Evolutionary conservation across 2,797 vertebrate species (phyloP), one percentile per base, ranked within the genome.

Genomic region (Spondyliosoma cantharus): DNA sequence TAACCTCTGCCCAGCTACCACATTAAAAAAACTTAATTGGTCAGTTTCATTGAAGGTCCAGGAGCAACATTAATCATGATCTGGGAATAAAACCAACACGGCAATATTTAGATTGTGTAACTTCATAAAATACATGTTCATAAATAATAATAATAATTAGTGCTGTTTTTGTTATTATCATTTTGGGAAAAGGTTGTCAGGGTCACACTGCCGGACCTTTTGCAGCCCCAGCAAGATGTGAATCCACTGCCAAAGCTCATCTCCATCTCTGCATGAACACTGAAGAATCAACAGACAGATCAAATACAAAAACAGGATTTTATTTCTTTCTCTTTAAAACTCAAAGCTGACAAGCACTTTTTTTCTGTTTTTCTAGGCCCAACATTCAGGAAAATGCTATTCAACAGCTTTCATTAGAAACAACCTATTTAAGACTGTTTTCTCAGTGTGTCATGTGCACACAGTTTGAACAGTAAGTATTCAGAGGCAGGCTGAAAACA

Each of bases 321-420:
- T 49, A 60, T 70, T 78, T 53, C 2, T 61, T 73, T 32, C 14
- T 79, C 15, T 53, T 78, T 37, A 29, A 70, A 71, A 52, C 20
- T 65, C n/a, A 66, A 22, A 70, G 6, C 37, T 43, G 4, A 25
- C 20, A 16, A 12, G 43, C 25, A 27, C 2, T 17, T 7, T 13
- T 19, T 45, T 46, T 61, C 0, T 0, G 7, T 42, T 24, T 60
- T 32, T 32, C 43, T 49, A 68, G 24, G 16, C 25, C 22, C 52
- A 29, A 52, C 37, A 48, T 19, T 72, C 8, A 48, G 25, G 43
- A 14, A 60, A 65, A 61, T 29, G 25, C 4, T 27, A 1, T 22
- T 25, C 11, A 32, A 20, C 25, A 27, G 37, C 19, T 17, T 7
- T 27, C 19, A 62, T 54, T 14, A 42, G 8, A 62, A 50, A 63